Percentiles rank a stretch among this genome's conserved stretches.
phyloP scores from a whole-genome alignment of 2,888 invertebrate genomes.

The Coleophora flavipennella region DNA sequence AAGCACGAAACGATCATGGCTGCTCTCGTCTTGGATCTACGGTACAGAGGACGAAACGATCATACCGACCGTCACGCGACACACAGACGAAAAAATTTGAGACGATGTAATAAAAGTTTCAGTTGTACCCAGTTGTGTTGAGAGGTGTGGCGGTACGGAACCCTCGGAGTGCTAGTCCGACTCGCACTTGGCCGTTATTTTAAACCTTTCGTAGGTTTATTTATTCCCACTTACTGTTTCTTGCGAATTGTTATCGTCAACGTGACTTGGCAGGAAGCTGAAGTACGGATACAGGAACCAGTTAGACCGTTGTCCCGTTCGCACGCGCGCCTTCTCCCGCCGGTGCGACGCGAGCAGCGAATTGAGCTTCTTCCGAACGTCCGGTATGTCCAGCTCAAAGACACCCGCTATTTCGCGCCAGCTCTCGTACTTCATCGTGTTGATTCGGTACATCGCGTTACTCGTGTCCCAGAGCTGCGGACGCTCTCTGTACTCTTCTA shows the following conservation, averaged over 20 bases:
- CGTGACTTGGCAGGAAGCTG: conserved; percentile 43
- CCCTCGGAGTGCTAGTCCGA: too few species aligned
- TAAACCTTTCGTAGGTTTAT: too few species aligned
- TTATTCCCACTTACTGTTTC: background rate
- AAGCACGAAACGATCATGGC: too few species aligned
- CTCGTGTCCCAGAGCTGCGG: conserved; percentile 45
- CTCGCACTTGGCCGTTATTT: too few species aligned
- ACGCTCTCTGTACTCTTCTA: conserved; percentile 38
- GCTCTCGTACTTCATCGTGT: conserved; percentile 44
- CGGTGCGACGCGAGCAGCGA: conserved; percentile 58
- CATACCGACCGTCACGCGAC: too few species aligned
- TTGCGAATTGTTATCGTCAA: conserved; percentile 19
- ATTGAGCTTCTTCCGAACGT: conserved; percentile 52
- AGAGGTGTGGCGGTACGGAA: too few species aligned
- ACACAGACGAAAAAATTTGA: too few species aligned
- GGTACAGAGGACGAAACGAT: too few species aligned
- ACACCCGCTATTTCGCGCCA: conserved; percentile 42
- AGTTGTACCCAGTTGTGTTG: too few species aligned
- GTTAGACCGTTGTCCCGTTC: conserved; percentile 34
- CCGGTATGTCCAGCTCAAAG: conserved; percentile 46
- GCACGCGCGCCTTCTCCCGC: conserved; percentile 48
- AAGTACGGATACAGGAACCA: conserved; percentile 54
- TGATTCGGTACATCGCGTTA: conserved; percentile 38
- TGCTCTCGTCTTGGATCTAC: too few species aligned
- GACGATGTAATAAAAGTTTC: too few species aligned